These are phyloP conservation scores for Hyperoplus lanceolatus DNA, from an alignment of 2,797 vertebrate genomes.

Conservation along the genomic window DNA sequence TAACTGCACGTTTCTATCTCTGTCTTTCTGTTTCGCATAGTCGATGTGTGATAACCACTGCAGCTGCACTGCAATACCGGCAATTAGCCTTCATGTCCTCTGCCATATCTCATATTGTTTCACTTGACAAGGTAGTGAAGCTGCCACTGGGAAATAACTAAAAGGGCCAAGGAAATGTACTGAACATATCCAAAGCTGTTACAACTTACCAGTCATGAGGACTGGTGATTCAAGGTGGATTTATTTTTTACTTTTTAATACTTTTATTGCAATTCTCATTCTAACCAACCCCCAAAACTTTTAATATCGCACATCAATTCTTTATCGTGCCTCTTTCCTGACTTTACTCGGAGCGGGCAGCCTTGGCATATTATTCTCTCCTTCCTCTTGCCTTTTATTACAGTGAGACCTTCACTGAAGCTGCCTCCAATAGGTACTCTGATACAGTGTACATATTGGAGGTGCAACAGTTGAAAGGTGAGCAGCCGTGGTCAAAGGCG, in stretches of 20 bases:
- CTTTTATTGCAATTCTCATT: background rate
- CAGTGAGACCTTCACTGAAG: conserved; percentile 22
- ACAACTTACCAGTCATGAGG: background rate
- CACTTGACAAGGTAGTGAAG: conserved; percentile 13
- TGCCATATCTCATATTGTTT: conserved; percentile 11
- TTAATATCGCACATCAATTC: conserved; percentile 45
- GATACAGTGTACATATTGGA: conserved; percentile 31
- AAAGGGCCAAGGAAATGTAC: background rate
- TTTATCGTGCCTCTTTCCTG: conserved; percentile 36
- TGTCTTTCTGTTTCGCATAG: conserved; percentile 4
- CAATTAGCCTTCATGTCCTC: conserved; percentile 6
- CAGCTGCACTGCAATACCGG: conserved; percentile 9
- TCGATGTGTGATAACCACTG: background rate
- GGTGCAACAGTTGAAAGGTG: conserved; percentile 27
- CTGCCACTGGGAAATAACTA: conserved; percentile 9
- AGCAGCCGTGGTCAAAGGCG: conserved; percentile 34
- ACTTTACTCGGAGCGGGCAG: conserved; percentile 31
- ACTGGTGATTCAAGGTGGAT: background rate
- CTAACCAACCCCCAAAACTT: background rate
- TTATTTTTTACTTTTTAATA: conserved; percentile 19
- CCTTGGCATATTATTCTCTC: conserved; percentile 32
- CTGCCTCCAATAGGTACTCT: background rate
- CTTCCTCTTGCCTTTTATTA: conserved; percentile 23
- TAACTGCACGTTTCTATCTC: conserved; percentile 16
- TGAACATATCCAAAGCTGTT: background rate